Evolutionary conservation across 2,113 vertebrate species (phyloP), one percentile per base, ranked within the genome.

Genomic region (Equus quagga): DNA sequence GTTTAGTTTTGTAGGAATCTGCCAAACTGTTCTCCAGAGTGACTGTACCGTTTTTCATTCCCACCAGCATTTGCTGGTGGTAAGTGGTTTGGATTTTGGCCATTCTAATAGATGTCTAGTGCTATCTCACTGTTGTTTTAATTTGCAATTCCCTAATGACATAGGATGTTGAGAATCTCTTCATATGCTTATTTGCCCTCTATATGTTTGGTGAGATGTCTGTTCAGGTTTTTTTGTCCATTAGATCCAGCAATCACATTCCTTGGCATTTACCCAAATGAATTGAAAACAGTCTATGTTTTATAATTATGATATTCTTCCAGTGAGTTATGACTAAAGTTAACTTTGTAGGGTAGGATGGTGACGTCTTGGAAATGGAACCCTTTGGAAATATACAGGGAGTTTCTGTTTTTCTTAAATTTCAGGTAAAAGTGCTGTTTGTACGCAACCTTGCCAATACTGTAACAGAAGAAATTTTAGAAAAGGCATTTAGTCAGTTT

Each of bases 401-500:
- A 28, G 31, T 93, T 92, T 95, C 0, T 64, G 4, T 46, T 81
- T 91, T 89, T 91, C 76, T 93, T 67, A n/a, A 94, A 89, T 80
- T 89, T 58, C 96, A 99, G 99, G 99, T 99, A 64, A 99, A 99
- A 98, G 99, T 99, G 90, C 97, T 99, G 93, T 99, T 99, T 98
- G 99, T 99, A 79, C 99, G 99, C 62, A 99, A 99, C 97, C 99
- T 99, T 73, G 99, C 99, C 90, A 99, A 99, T 92, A 99, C 99
- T 4, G 99, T 99, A 81, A 99, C 99, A 3, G 99, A 99, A 97
- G 99, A 99, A 97, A 99, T 99, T 92, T 99, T 99, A 99, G 99
- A 99, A 99, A 99, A 99, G 91, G 98, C 99, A 31, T 99, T 99
- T 98, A 99, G 99, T 96, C 98, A 99, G 91, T 99, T 99, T 98